Evolutionary conservation across 2,797 vertebrate species (phyloP).

Genomic region (Choloepus didactylus): DNA sequence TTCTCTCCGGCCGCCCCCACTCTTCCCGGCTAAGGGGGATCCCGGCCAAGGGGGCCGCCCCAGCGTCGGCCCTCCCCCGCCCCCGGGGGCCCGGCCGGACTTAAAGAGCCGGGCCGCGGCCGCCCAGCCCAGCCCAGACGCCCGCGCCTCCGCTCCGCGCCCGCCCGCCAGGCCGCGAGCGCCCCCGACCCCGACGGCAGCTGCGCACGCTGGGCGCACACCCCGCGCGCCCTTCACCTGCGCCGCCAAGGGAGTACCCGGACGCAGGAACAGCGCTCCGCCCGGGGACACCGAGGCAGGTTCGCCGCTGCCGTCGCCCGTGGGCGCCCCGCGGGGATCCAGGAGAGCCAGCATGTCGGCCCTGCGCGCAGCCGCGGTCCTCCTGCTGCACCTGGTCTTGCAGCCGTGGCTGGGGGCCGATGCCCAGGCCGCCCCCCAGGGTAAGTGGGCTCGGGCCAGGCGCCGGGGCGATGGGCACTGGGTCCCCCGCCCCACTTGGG

Average conservation of each 20-base stretch:
- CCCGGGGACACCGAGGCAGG: background rate
- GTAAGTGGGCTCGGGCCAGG: conserved; percentile 88
- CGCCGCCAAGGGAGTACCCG: background rate
- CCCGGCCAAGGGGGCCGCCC: conserved; percentile 75
- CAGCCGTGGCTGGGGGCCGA: conserved; percentile 86
- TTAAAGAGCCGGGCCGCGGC: conserved; percentile 64
- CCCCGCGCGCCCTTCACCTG: conserved; percentile 48
- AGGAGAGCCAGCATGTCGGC: conserved; percentile 82
- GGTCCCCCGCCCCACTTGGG: background rate
- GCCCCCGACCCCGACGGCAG: conserved; percentile 65
- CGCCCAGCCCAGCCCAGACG: background rate
- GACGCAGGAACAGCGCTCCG: background rate
- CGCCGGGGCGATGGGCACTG: rapidly evolving
- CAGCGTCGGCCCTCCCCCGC: conserved; percentile 63
- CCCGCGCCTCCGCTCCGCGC: background rate
- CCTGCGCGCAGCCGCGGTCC: conserved; percentile 83
- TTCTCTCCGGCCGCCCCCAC: conserved; percentile 6
- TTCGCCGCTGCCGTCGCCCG: background rate
- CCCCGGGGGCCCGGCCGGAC: background rate
- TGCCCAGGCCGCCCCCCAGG: conserved; percentile 88
- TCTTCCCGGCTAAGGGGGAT: conserved; percentile 48
- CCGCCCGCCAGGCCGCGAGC: background rate
- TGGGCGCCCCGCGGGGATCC: background rate
- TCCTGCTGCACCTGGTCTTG: conserved; percentile 89
- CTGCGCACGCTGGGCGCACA: background rate